A percentile compares a stretch with the other conserved stretches of the same genome.
Evolutionary conservation across 2,797 vertebrate species (phyloP).

Genomic region (Gallinago stenura): DNA sequence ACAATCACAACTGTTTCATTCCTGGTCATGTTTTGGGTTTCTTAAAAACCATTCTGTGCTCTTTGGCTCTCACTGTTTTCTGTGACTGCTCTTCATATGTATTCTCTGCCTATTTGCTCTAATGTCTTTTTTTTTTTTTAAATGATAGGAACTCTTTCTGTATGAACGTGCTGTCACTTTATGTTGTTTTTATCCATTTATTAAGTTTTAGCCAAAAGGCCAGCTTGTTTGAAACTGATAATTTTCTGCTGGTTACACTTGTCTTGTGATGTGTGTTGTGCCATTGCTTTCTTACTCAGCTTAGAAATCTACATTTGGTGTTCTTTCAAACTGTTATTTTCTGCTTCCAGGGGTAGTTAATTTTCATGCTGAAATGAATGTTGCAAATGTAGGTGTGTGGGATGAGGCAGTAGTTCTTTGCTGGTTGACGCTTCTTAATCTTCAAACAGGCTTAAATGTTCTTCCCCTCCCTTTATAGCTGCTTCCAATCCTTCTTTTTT

Average conservation of each 20-base stretch:
- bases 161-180: not conserved
- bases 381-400: constrained; percentile 46
- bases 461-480: constrained; percentile 50
- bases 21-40: not conserved
- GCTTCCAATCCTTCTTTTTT: constrained; percentile 53
- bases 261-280: not conserved
- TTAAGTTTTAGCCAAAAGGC: not conserved
- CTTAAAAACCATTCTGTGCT: not conserved
- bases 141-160: not conserved
- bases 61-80: not conserved
- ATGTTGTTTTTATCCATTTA: not conserved
- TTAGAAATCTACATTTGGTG: not conserved
- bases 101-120: not conserved
- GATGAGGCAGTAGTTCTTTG: constrained; percentile 36
- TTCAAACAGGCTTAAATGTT: constrained; percentile 64
- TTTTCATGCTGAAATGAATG: not conserved
- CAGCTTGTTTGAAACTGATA: not conserved
- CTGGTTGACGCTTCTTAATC: constrained; percentile 63
- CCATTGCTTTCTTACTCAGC: not conserved
- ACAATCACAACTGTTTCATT: not conserved
- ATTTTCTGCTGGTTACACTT: not conserved
- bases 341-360: constrained; percentile 30
- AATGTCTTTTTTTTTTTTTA: not conserved
- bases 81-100: not conserved
- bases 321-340: constrained; percentile 10